These are phyloP conservation scores for Miltochrista miniata DNA, from an alignment of 2,888 invertebrate species.

Conservation along the genomic window DNA sequence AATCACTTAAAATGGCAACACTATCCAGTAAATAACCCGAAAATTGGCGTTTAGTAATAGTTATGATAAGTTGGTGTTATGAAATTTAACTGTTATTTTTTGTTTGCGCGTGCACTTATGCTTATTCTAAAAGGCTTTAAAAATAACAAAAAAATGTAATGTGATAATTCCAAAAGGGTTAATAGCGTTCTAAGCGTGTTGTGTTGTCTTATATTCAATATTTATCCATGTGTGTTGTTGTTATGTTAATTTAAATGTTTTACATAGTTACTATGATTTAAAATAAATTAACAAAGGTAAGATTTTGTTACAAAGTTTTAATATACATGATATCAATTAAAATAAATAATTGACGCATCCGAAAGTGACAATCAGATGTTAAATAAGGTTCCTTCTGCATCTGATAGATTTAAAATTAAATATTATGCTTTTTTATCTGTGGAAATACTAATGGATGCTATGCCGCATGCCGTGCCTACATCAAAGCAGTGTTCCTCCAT, in stretches of 20 bases:
- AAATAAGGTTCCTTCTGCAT: too few relatives aligned
- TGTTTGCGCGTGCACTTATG: constrained; percentile 37
- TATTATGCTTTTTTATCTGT: too few relatives aligned
- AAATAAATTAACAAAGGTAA: constrained; percentile 10
- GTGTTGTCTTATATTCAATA: constrained; percentile 43
- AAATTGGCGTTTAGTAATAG: constrained; percentile 4
- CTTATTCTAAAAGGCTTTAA: constrained; percentile 40
- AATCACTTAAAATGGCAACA: constrained; percentile 19
- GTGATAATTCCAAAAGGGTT: constrained; percentile 66
- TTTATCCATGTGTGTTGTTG: constrained; percentile 44
- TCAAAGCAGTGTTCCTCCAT: too few relatives aligned
- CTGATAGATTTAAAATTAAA: too few relatives aligned
- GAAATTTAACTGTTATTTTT: constrained; percentile 34
- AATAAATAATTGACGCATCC: too few relatives aligned
- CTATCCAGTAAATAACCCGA: constrained; percentile 41
- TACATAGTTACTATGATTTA: constrained; percentile 18
- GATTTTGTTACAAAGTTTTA: background rate
- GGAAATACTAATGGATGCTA: too few relatives aligned
- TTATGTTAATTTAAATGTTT: constrained; percentile 46
- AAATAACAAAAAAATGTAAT: constrained; percentile 45
- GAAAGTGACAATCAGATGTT: too few relatives aligned
- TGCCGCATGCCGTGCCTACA: too few relatives aligned
- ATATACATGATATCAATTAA: too few relatives aligned
- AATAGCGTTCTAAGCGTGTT: constrained; percentile 38
- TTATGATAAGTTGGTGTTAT: constrained; percentile 17